Evolutionary conservation across 2,113 vertebrate species (phyloP), one percentile per base, ranked within the genome.

Genomic region (Marcusenius ussheri): DNA sequence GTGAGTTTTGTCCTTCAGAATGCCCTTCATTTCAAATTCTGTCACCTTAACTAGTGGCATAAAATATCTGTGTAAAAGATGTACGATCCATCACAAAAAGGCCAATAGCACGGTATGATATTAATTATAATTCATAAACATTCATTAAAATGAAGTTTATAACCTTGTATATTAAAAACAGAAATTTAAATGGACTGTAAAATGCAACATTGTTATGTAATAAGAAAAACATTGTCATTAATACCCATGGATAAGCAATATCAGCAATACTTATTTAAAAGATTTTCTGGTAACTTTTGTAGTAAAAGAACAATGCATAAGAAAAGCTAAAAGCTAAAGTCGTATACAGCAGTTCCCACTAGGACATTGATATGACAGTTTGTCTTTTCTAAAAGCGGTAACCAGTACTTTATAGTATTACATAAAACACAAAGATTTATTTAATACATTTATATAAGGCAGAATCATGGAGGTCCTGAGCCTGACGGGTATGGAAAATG

Each of bases 1-100:
- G 88, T 3, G 42, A 2, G 84, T 94, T 3, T 70, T 62, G 6
- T 80, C 24, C 89, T 95, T 96, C 88, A 95, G 89, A 90, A 96
- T 95, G 21, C 94, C 90, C 88, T 95, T 95, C 91, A 93, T 92
- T 49, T 93, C 91, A 45, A 93, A 90, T 42, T 50, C 2, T 9
- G 80, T 35, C 4, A 50, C 86, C 27, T 24, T 86, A 15, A 83
- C 53, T 90, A 93, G 87, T 77, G 46, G 84, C 51, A 83, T 89
- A 70, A 80, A 42, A 13, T 56, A 83, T 24, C 88, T 89, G 88
- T n/a, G 66, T 27, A 77, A 83, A n/a, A 15, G 46, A 51, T 83
- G 6, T 27, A 89, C 7, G 39, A 0, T 31, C 24, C 5, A 47
- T 88, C 66, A 49, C 9, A 31, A 89, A 15, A 58, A 27, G 21